These are phyloP conservation scores for Ornithoptera alexandrae DNA, from an alignment of 2,888 invertebrate species.

Conservation along the genomic window DNA sequence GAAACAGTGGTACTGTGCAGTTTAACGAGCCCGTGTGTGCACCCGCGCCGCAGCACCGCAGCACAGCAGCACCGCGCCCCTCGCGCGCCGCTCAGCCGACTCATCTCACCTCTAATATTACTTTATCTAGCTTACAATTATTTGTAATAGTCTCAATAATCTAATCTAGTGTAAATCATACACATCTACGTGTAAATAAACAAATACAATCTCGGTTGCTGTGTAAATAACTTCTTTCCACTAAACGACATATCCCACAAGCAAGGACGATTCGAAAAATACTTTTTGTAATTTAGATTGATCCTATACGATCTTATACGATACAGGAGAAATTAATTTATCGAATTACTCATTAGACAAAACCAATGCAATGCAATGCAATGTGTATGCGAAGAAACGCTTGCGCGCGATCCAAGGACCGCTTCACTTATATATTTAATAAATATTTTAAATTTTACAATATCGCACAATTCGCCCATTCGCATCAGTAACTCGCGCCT, in stretches of 20 bases:
- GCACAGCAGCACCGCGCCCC: background rate
- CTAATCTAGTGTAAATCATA: conserved; percentile 6
- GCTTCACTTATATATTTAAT: background rate
- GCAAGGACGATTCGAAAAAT: conserved; percentile 28
- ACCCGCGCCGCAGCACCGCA: background rate
- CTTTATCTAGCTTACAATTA: conserved; percentile 2
- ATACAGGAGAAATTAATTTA: background rate
- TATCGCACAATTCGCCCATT: background rate
- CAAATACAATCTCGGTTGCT: conserved; percentile 20
- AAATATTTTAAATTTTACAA: background rate
- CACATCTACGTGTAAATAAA: conserved; percentile 20
- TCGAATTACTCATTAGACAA: background rate
- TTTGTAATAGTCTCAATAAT: conserved; percentile 9
- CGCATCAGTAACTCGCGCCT: background rate
- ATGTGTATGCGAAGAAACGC: background rate
- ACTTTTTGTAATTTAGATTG: background rate
- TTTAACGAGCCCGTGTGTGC: background rate
- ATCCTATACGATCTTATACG: background rate
- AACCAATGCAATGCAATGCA: background rate
- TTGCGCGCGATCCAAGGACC: background rate
- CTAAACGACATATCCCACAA: conserved; percentile 10
- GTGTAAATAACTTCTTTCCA: conserved; percentile 30
- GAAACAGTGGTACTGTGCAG: background rate
- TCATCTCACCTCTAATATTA: conserved; percentile 4
- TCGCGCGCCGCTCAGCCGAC: background rate